Base-by-base conservation (phyloP, 2,888 invertebrate genomes). In the Caenorhabditis panamensis region DNA sequence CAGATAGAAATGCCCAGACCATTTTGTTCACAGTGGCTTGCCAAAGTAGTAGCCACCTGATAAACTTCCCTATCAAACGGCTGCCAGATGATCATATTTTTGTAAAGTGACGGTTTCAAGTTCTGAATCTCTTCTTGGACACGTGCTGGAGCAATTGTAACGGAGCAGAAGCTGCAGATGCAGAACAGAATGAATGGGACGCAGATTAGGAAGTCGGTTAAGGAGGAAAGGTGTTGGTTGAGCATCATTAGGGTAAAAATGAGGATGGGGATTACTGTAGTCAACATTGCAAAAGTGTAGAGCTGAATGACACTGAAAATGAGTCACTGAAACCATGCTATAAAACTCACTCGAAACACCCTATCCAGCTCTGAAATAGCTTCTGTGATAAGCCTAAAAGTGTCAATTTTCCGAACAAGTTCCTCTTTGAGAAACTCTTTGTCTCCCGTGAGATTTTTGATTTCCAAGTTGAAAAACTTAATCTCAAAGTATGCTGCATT, bases 51-150 rank as follows among this genome's bases (percentile, higher is more conserved):
- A 13, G 82, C 82, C 6, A 84, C 53, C 37, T 82, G 82, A 47
- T 85, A 84, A 11, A 84, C 82, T 26, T 84, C 79, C 26, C 41
- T 20, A 37, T 81, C 59, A 51, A 79, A 79, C 16, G 82, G 81
- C 22, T 66, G 62, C 84, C 85, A 85, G 31, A 85, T 82, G 9
- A 54, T 51, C 16, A 36, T 47, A 53, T 85, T 85, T 36, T 79
- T 59, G 54, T 78, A 84, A 20, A 85, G 59, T 5, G 71, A 82
- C 47, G 78, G 75, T 49, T 82, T 84, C 41, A 84, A 49, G 51
- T 69, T 62, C 44, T 93, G 93, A 59, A 94, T 93, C 36, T 77
- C 69, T 31, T 82, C 82, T 44, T 82, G 79, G 5, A 82, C 58
- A 6, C 82, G 41, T 28, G 82, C 82, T 24, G 82, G 82, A 26